Conservation (phyloP, 2,888 invertebrate species). For the Drepana falcataria region DNA sequence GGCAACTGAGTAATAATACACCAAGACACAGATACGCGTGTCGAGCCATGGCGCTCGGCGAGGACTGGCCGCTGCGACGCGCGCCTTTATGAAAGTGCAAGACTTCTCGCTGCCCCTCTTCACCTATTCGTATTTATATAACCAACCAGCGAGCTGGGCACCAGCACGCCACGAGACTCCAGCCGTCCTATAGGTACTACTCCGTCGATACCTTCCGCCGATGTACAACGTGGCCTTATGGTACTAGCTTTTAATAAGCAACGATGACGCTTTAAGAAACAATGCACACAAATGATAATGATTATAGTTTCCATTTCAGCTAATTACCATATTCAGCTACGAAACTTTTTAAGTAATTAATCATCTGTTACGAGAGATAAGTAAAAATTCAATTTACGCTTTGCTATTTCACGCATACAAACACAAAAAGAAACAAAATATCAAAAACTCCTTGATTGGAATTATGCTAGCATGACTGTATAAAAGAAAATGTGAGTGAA, state of each 20-base stretch:
- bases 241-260: conserved; percentile 62
- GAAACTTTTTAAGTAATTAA: too few species aligned
- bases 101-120: conserved; percentile 75
- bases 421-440: too few species aligned
- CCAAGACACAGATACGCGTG: conserved; percentile 72
- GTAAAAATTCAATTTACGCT: too few species aligned
- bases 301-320: conserved; percentile 29
- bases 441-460: too few species aligned
- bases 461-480: too few species aligned
- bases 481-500: too few species aligned
- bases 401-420: too few species aligned
- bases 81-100: conserved; percentile 72
- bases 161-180: conserved; percentile 44
- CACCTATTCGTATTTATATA: conserved; percentile 78
- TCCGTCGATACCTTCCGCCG: conserved; percentile 25
- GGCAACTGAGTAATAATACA: conserved; percentile 65
- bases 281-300: conserved; percentile 37
- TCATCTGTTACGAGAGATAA: too few species aligned
- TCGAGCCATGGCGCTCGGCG: conserved; percentile 78
- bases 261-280: conserved; percentile 38
- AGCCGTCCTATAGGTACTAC: conserved; percentile 54
- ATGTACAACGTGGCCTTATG: conserved; percentile 44
- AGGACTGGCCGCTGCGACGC: conserved; percentile 65
- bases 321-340: conserved; percentile 21
- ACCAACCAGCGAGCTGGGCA: conserved; percentile 51